A percentile compares a stretch with the other conserved stretches of the same genome.
Conservation (phyloP, 2,888 invertebrate species). For the Cosmia trapezina region DNA sequence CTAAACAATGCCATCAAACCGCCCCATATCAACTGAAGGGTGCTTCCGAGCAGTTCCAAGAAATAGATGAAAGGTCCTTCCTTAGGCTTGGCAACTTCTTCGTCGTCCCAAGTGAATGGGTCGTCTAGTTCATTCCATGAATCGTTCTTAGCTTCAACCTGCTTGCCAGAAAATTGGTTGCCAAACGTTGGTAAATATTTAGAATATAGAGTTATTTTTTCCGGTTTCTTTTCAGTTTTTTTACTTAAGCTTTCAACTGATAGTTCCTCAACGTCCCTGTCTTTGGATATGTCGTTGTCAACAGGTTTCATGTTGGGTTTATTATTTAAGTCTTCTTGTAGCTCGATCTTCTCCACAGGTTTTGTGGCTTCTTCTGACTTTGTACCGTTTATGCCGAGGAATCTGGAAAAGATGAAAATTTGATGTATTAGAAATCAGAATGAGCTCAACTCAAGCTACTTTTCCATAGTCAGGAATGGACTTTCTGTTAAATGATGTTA, state of each 20-base stretch:
- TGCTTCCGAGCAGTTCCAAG: constrained; percentile 80
- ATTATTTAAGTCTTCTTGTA: constrained; percentile 71
- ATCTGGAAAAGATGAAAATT: constrained; percentile 71
- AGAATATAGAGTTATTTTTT: constrained; percentile 80
- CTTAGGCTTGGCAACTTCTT: constrained; percentile 64
- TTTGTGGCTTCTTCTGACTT: constrained; percentile 68
- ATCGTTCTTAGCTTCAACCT: constrained; percentile 34
- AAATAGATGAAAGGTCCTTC: constrained; percentile 76
- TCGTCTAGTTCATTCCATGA: constrained; percentile 65
- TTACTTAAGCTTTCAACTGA: constrained; percentile 73
- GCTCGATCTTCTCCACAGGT: constrained; percentile 75
- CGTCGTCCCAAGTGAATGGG: constrained; percentile 72
- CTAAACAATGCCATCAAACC: constrained; percentile 76
- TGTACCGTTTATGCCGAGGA: constrained; percentile 76
- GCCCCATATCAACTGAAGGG: constrained; percentile 80
- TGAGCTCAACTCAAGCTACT: background rate
- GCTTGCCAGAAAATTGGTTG: background rate
- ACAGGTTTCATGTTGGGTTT: constrained; percentile 71
- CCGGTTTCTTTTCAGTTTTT: constrained; percentile 81
- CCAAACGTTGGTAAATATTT: constrained; percentile 74
- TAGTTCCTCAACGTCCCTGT: constrained; percentile 83
- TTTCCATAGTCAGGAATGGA: background rate
- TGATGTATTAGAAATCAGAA: background rate
- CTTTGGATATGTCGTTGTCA: constrained; percentile 75
- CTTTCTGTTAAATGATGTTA: background rate